A percentile compares a stretch with the other conserved stretches of the same genome.
phyloP scores from a whole-genome alignment of 2,797 vertebrate species.

The Holocentrus rufus region DNA sequence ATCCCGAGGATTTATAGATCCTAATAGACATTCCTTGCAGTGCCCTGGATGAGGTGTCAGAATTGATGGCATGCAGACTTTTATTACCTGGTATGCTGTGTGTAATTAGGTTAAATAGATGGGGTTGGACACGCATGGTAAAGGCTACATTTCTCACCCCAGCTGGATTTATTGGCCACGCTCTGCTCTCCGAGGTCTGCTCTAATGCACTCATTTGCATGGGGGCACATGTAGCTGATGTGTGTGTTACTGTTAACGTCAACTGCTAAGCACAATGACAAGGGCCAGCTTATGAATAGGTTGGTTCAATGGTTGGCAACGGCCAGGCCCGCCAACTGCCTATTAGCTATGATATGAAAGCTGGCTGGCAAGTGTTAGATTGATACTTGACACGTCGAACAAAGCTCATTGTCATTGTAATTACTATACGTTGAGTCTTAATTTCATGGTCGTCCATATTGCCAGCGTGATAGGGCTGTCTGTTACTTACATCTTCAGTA shows the following conservation, averaged over 20 bases:
- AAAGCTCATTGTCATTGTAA: constrained; percentile 83
- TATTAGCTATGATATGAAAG: constrained; percentile 81
- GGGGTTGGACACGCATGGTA: constrained; percentile 81
- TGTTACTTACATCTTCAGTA: constrained; percentile 81
- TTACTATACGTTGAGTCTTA: constrained; percentile 80
- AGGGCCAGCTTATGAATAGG: constrained; percentile 74
- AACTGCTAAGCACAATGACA: constrained; percentile 73
- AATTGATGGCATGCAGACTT: constrained; percentile 85
- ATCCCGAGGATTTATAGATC: constrained; percentile 77
- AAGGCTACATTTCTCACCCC: constrained; percentile 80
- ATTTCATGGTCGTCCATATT: constrained; percentile 82
- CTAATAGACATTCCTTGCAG: constrained; percentile 78
- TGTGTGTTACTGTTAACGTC: constrained; percentile 78
- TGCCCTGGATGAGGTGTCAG: constrained; percentile 79
- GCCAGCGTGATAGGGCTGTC: constrained; percentile 78
- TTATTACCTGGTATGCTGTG: constrained; percentile 84
- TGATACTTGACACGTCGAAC: constrained; percentile 80
- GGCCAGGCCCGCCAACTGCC: constrained; percentile 73
- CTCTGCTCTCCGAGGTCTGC: constrained; percentile 73
- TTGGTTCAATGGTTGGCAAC: constrained; percentile 74
- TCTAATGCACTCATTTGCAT: constrained; percentile 83
- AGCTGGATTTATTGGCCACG: constrained; percentile 82
- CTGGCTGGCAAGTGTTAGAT: constrained; percentile 79
- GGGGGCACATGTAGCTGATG: constrained; percentile 77
- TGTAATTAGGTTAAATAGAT: constrained; percentile 87